Evolutionary conservation across 2,888 invertebrate genomes (phyloP).

Genomic region (Lomographa bimaculata): DNA sequence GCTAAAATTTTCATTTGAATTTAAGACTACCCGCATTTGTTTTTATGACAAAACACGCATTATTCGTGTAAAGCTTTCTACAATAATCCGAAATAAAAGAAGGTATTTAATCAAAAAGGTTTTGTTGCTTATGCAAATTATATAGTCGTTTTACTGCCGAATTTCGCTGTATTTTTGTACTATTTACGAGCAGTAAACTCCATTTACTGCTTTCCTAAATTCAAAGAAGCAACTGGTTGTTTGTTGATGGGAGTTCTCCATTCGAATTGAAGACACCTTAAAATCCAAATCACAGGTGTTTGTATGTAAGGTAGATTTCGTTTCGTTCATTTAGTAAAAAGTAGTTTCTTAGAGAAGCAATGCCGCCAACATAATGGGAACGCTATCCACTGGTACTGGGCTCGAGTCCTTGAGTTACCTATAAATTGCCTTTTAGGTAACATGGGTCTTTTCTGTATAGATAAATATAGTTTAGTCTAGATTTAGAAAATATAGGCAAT

Average conservation of each 20-base stretch:
- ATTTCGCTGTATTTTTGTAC: conserved; percentile 17
- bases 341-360: too few relatives aligned
- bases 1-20: too few relatives aligned
- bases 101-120: conserved; percentile 16
- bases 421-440: too few relatives aligned
- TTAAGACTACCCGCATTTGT: too few relatives aligned
- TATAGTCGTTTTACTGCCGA: conserved; percentile 21
- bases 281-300: background rate
- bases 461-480: too few relatives aligned
- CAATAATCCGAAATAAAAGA: conserved; percentile 7
- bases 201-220: conserved; percentile 19
- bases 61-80: background rate
- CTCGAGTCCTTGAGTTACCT: too few relatives aligned
- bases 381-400: too few relatives aligned
- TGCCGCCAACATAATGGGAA: too few relatives aligned
- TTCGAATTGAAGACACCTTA: conserved; percentile 4
- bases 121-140: conserved; percentile 16
- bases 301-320: background rate
- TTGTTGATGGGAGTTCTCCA: conserved; percentile 10
- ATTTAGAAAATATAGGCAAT: too few relatives aligned
- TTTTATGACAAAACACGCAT: too few relatives aligned
- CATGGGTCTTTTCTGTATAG: too few relatives aligned
- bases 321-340: too few relatives aligned
- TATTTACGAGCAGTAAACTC: conserved; percentile 25
- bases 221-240: conserved; percentile 26